Evolutionary conservation across 2,113 vertebrate genomes (phyloP).

Genomic region (Psilopsiagon aurifrons): DNA sequence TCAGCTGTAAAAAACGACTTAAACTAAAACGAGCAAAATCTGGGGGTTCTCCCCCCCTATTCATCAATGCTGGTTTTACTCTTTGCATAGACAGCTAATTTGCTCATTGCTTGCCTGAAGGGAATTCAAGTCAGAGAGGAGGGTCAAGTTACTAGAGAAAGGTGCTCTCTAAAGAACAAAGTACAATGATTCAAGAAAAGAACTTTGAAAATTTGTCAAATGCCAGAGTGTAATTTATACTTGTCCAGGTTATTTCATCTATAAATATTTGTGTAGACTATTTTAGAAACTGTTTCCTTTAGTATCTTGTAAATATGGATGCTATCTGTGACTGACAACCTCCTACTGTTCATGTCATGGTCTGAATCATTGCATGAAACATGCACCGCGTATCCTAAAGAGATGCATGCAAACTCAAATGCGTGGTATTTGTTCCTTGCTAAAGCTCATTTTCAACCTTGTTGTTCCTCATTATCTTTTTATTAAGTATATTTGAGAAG

Average conservation of each 20-base stretch:
- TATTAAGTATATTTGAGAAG: slow-evolving; percentile 32
- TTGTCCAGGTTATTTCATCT: neutral
- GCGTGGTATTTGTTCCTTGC: neutral
- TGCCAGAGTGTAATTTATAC: neutral
- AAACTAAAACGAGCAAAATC: slow-evolving; percentile 60
- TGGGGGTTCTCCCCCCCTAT: neutral
- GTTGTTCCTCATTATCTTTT: slow-evolving; percentile 33
- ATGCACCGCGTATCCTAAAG: neutral
- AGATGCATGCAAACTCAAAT: neutral
- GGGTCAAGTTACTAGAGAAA: slow-evolving; percentile 47
- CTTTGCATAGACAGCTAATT: slow-evolving; percentile 58
- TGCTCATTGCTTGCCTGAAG: slow-evolving; percentile 46
- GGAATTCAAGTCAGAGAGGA: slow-evolving; percentile 52
- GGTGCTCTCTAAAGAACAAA: slow-evolving; percentile 61
- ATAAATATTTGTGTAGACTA: neutral
- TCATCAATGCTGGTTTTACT: slow-evolving; percentile 57
- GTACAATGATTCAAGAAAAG: slow-evolving; percentile 15
- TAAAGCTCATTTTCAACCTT: slow-evolving; percentile 9
- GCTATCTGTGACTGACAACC: neutral
- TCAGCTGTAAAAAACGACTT: slow-evolving; percentile 18
- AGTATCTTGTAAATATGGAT: slow-evolving; percentile 1
- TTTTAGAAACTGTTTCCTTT: neutral
- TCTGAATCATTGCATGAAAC: slow-evolving; percentile 15
- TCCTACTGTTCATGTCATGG: neutral
- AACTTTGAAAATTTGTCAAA: neutral